Conservation (phyloP, 2,888 invertebrate genomes). For the Dione vanillae region DNA sequence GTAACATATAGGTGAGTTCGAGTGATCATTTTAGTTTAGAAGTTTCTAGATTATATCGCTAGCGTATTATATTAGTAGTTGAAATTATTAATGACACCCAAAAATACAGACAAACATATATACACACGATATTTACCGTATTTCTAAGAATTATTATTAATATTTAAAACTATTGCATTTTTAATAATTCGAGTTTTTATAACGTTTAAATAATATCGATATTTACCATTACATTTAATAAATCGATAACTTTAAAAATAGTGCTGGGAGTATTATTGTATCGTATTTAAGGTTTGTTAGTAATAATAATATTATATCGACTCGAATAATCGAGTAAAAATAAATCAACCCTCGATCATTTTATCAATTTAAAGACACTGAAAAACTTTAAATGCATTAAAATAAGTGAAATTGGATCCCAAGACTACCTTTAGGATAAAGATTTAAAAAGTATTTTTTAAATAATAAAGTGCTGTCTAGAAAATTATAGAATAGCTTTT, state of each 20-base stretch:
- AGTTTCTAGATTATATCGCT: conserved; percentile 4
- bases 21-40: conserved; percentile 17
- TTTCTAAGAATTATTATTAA: conserved; percentile 5
- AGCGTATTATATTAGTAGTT: not conserved
- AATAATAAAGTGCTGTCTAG: conserved; percentile 5
- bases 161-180: conserved; percentile 3
- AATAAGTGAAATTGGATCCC: conserved; percentile 15
- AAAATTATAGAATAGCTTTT: conserved; percentile 1
- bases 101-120: conserved; percentile 4
- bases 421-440: conserved; percentile 8
- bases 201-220: conserved; percentile 20
- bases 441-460: conserved; percentile 14
- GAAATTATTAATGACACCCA: not conserved
- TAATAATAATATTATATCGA: not conserved
- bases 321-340: not conserved
- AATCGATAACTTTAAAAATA: conserved; percentile 12
- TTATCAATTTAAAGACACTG: not conserved
- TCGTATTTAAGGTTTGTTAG: conserved; percentile 11
- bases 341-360: conserved; percentile 4
- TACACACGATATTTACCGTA: conserved; percentile 15
- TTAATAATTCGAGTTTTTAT: conserved; percentile 18
- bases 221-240: conserved; percentile 11
- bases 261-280: conserved; percentile 15
- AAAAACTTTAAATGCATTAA: not conserved
- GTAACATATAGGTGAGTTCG: not conserved